Conservation (phyloP, 2,113 vertebrate genomes). For the Dinomys branickii region DNA sequence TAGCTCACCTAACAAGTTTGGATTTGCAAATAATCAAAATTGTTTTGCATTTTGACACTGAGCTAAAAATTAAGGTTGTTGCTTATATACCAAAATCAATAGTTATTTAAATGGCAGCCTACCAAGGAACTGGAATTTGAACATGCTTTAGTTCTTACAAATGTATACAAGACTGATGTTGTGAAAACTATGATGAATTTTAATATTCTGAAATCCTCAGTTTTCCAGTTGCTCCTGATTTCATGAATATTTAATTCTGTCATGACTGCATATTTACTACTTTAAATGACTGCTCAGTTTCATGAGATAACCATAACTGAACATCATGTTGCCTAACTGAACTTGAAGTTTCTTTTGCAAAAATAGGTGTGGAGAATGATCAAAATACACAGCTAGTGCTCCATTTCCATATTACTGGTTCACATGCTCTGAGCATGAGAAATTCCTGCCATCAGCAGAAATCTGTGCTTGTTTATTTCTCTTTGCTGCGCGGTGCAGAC, state of each 20-base stretch:
- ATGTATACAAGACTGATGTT: conserved; percentile 58
- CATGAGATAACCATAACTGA: conserved; percentile 71
- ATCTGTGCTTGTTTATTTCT: conserved; percentile 79
- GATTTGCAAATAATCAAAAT: conserved; percentile 51
- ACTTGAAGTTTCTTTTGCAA: conserved; percentile 74
- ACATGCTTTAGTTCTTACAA: conserved; percentile 50
- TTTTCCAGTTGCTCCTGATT: conserved; percentile 72
- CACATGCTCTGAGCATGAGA: conserved; percentile 74
- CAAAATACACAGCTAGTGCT: conserved; percentile 69
- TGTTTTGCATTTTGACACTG: conserved; percentile 58
- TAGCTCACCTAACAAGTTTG: conserved; percentile 42
- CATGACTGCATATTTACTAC: conserved; percentile 77
- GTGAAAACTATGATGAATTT: conserved; percentile 72
- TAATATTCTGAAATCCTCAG: conserved; percentile 68
- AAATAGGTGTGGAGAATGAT: conserved; percentile 75
- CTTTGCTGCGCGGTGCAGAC: conserved; percentile 69
- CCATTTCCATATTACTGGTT: conserved; percentile 67
- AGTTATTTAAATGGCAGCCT: conserved; percentile 69
- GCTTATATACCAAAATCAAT: conserved; percentile 71
- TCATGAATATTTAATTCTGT: conserved; percentile 84
- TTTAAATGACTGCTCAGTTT: conserved; percentile 72
- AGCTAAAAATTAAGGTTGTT: conserved; percentile 52
- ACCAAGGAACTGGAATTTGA: background rate
- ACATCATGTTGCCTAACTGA: conserved; percentile 61
- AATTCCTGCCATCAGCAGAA: conserved; percentile 86